Evolutionary conservation across 1,140 invertebrate genomes (phyloP), one percentile per base, ranked within the genome.

Genomic region (Saccostrea glomerata): DNA sequence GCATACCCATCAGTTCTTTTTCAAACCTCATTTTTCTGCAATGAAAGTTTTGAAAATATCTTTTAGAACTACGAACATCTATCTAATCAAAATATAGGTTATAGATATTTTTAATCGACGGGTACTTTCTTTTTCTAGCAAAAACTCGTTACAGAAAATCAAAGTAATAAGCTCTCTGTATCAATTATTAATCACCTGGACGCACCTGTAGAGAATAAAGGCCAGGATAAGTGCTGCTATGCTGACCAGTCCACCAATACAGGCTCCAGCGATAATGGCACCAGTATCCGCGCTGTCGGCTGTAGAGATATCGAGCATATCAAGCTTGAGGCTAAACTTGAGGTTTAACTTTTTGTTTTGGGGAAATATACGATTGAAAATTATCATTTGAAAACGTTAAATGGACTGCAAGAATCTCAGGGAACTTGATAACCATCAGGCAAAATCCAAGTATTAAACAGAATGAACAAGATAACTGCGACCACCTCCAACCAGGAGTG

Each of bases 21-120:
- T 92, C 91, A 87, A 92, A 90, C 11, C 83, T 87, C 30, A 88
- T 84, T 82, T 92, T 92, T 77, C 91, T 92, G 73, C n/a, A 90
- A 88, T 13, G 20, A 36, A 83, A 6, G 54, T 1, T 56, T 11
- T 36, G 13, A 54, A 84, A 30, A 4, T 9, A 25, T 40, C 11
- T 25, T 47, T 25, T n/a, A 7, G 4, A n/a, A n/a, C n/a, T n/a
- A 13, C 11, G 6, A 25, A 30, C 0, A 25, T 73, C 5, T 12
- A 4, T 47, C 23, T 47, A 23, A 54, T 2, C 82, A 20, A 73
- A 55, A 82, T n/a, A n/a, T n/a, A 36, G 30, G 30, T 1, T 36
- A 0, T 2, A 36, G 0, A 36, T 36, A 2, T 36, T 36, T 36
- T 36, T 36, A 17, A 11, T 13, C 55, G 6, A 9, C 6, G 47